phyloP scores from a whole-genome alignment of 2,888 invertebrate genomes.

The Metacarcinus magister region DNA sequence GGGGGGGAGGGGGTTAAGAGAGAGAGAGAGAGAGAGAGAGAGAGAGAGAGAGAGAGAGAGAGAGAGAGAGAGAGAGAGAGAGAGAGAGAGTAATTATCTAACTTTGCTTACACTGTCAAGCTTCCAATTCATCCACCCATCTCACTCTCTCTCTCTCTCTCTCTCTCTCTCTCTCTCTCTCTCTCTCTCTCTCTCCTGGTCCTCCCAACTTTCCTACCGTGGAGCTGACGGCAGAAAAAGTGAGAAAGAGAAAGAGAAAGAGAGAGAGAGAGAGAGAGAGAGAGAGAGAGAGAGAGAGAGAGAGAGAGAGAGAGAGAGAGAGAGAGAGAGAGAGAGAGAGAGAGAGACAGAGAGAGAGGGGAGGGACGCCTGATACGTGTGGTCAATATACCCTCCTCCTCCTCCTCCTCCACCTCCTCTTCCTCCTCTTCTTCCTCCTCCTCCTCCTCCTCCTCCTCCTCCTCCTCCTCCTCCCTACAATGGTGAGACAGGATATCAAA shows the following conservation, averaged over 20 bases:
- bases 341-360: neutral
- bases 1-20: too few relatives aligned
- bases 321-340: neutral
- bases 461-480: neutral
- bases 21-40: conserved; percentile 45
- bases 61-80: conserved; percentile 50
- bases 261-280: too few relatives aligned
- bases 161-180: too few relatives aligned
- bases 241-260: neutral
- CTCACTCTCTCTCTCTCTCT: too few relatives aligned
- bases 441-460: neutral
- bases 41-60: conserved; percentile 48
- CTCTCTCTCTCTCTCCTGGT: neutral
- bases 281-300: neutral
- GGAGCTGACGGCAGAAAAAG: too few relatives aligned
- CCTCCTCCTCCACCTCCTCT: neutral
- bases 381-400: neutral
- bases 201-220: too few relatives aligned
- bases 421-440: conserved; percentile 32
- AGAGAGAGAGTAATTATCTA: too few relatives aligned
- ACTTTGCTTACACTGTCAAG: neutral
- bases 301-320: neutral
- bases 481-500: neutral
- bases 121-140: too few relatives aligned
- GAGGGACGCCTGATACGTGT: neutral